A percentile compares a stretch with the other conserved stretches of the same genome.
These are phyloP conservation scores for Congeria kusceri DNA, from an alignment of 2,888 invertebrate genomes.

Conservation along the genomic window DNA sequence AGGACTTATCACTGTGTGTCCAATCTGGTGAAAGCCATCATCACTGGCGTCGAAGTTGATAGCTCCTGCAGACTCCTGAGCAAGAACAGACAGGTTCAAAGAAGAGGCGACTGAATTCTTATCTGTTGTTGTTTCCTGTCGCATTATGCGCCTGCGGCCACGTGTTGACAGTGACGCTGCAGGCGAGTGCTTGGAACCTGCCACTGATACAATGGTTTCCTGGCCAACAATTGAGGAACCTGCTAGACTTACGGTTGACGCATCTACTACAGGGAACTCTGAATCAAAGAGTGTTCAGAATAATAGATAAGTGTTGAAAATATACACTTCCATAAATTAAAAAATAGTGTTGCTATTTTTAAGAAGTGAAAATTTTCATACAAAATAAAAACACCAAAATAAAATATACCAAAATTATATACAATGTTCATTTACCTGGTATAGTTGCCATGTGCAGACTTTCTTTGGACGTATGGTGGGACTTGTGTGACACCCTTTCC, in stretches of 20 bases:
- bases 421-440: too few species aligned
- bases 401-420: too few species aligned
- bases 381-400: too few species aligned
- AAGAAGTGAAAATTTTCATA: too few species aligned
- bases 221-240: constrained; percentile 13
- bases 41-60: constrained; percentile 13
- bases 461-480: too few species aligned
- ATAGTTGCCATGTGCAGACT: too few species aligned
- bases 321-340: too few species aligned
- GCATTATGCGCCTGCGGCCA: not conserved
- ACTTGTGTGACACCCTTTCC: too few species aligned
- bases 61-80: not conserved
- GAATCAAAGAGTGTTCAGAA: too few species aligned
- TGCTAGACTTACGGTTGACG: constrained; percentile 10
- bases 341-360: too few species aligned
- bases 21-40: constrained; percentile 46
- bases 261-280: not conserved
- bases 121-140: not conserved
- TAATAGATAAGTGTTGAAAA: too few species aligned
- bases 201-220: not conserved
- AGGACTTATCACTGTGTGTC: constrained; percentile 43
- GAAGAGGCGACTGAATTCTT: constrained; percentile 12
- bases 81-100: constrained; percentile 14
- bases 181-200: not conserved
- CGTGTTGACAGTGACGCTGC: constrained; percentile 3